Percentiles rank a stretch among this genome's conserved stretches.
Conservation (phyloP, 2,797 vertebrate genomes). For the Melanotaenia nigrans region DNA sequence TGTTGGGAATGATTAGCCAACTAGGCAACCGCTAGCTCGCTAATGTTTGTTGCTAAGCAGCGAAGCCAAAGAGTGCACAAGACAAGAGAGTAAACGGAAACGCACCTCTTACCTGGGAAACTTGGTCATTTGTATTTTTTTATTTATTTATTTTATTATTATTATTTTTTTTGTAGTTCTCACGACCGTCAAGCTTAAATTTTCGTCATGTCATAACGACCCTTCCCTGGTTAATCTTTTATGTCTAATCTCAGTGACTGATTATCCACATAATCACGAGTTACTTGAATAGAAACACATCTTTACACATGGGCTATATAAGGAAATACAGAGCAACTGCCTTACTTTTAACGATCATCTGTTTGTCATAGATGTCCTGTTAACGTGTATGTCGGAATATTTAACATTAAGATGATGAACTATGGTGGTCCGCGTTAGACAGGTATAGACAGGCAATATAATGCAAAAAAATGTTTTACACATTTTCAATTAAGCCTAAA, state of each 20-base stretch:
- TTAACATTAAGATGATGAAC: background rate
- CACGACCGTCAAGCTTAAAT: background rate
- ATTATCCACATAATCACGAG: background rate
- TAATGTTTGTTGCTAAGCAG: constrained; percentile 78
- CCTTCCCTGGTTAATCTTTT: too few species aligned
- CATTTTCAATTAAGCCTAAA: background rate
- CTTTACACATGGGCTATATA: too few species aligned
- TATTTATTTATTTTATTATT: too few species aligned
- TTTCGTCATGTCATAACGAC: background rate
- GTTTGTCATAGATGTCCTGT: background rate
- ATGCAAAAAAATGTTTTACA: background rate
- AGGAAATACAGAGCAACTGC: too few species aligned
- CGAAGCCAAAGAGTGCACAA: constrained; percentile 41
- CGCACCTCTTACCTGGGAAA: background rate
- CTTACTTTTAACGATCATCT: background rate
- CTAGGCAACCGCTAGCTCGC: constrained; percentile 54
- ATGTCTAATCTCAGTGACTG: background rate
- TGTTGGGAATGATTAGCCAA: constrained; percentile 47
- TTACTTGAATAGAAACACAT: background rate
- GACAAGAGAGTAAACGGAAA: constrained; percentile 16
- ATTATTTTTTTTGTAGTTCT: constrained; percentile 7
- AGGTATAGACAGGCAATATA: background rate
- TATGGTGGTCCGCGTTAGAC: background rate
- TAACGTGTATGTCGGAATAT: background rate
- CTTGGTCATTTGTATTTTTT: constrained; percentile 6